Evolutionary conservation across 2,797 vertebrate genomes (phyloP), one percentile per base, ranked within the genome.

Genomic region (Leucoraja ocellata): DNA sequence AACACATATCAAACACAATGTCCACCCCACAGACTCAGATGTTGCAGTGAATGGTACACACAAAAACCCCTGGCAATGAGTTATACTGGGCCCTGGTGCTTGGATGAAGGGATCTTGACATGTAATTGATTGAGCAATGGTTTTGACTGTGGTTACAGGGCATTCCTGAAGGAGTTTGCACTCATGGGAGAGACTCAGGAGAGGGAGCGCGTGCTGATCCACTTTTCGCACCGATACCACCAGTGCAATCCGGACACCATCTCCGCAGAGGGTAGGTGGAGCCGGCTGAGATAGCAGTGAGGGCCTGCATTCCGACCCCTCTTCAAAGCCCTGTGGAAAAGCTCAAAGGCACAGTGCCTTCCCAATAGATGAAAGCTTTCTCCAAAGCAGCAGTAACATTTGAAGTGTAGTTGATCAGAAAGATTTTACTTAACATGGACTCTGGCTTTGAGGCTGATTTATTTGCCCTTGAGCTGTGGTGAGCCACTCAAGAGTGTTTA

Each of bases 141-240:
- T 83, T n/a, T 71, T 10, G 0, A 18, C 46, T 68, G 32, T 58
- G 6, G 16, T 32, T 39, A 11, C 95, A 99, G 99, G 95, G 96
- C 95, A 63, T 99, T 99, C 96, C 97, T 99, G 91, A 96, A 96
- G 94, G 98, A 99, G 95, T 97, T 99, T 95, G 98, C 98, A 63
- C 96, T 99, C 94, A 98, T 98, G 97, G 99, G 99, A 63, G 98
- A 99, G 96, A 99, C 98, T 0, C 98, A 99, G 95, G 98, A 99
- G 95, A 96, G 98, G 93, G 98, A 99, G 94, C 95, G 98, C 74
- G 98, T 99, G 94, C 96, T 99, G 94, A 97, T 98, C 93, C 99
- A 99, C 95, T 99, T 99, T 94, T 99, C 98, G 18, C 97, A 97
- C 93, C 96, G 98, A 93, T 99, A 98, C 95, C 96, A 98, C 0